phyloP scores from a whole-genome alignment of 1,140 invertebrate genomes.

The Vanessa tameamea region DNA sequence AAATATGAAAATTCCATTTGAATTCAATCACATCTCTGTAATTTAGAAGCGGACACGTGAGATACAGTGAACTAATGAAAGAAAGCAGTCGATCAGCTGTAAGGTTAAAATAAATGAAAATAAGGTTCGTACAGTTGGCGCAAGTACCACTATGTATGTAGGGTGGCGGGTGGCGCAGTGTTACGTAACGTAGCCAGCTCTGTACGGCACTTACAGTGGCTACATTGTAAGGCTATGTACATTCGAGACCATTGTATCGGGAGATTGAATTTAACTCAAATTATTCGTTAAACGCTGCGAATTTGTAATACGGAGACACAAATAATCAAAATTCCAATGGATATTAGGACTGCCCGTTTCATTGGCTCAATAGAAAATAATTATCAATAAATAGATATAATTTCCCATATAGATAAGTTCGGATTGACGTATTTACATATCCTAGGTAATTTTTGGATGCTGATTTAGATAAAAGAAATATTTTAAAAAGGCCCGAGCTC shows the following conservation, averaged over 20 bases:
- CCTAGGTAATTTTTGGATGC: too few relatives aligned
- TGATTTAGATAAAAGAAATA: too few relatives aligned
- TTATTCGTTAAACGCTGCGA: slow-evolving; percentile 1
- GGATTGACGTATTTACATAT: too few relatives aligned
- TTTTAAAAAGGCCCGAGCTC: too few relatives aligned
- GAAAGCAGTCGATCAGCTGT: not conserved
- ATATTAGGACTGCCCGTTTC: too few relatives aligned
- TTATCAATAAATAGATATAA: too few relatives aligned
- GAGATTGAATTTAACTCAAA: slow-evolving; percentile 13
- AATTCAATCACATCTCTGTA: too few relatives aligned
- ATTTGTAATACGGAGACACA: not conserved
- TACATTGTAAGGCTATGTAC: slow-evolving; percentile 13
- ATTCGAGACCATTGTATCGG: slow-evolving; percentile 1
- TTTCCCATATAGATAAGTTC: too few relatives aligned
- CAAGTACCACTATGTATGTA: slow-evolving; percentile 28
- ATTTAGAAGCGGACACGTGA: not conserved
- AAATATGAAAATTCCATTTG: too few relatives aligned
- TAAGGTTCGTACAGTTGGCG: slow-evolving; percentile 9
- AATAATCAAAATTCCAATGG: too few relatives aligned
- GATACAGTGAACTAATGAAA: not conserved
- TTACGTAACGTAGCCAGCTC: slow-evolving; percentile 51
- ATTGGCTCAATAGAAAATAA: too few relatives aligned
- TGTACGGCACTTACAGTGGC: not conserved
- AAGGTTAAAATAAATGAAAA: not conserved
- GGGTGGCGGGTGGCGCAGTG: slow-evolving; percentile 52